These are phyloP conservation scores for Sclerurus mexicanus DNA, from an alignment of 2,113 vertebrate genomes.

Conservation along the genomic window DNA sequence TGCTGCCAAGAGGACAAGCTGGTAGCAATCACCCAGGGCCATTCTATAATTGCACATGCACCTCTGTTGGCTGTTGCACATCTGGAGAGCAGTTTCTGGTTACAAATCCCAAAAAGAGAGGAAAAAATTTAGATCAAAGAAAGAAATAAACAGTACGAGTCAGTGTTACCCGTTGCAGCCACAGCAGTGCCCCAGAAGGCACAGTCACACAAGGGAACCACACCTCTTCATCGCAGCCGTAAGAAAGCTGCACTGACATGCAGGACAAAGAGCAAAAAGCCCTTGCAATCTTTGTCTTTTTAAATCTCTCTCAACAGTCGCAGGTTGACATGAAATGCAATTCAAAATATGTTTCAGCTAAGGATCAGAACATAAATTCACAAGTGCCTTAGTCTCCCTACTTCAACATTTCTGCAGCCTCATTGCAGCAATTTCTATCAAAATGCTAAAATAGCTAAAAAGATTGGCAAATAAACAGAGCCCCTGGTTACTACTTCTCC, in stretches of 20 bases:
- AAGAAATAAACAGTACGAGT: neutral
- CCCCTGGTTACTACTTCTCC: neutral
- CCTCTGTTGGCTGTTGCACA: neutral
- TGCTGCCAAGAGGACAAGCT: neutral
- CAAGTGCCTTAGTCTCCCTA: neutral
- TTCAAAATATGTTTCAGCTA: neutral
- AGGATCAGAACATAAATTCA: neutral
- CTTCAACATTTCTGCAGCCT: neutral
- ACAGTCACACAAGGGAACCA: neutral
- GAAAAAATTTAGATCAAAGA: neutral
- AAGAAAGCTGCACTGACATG: neutral
- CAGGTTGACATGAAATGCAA: neutral
- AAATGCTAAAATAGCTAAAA: neutral
- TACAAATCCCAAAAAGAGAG: neutral
- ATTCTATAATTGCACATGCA: neutral
- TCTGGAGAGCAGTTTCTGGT: neutral
- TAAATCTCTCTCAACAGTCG: neutral
- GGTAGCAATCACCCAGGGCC: constrained; percentile 7
- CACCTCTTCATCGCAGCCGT: neutral
- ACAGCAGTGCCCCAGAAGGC: neutral
- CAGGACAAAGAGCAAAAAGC: neutral
- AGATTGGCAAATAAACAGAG: neutral
- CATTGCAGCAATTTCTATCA: neutral
- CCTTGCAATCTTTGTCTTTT: neutral
- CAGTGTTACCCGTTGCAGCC: neutral